Base-by-base conservation (phyloP, 2,888 invertebrate genomes). In the Cloeon dipterum region DNA sequence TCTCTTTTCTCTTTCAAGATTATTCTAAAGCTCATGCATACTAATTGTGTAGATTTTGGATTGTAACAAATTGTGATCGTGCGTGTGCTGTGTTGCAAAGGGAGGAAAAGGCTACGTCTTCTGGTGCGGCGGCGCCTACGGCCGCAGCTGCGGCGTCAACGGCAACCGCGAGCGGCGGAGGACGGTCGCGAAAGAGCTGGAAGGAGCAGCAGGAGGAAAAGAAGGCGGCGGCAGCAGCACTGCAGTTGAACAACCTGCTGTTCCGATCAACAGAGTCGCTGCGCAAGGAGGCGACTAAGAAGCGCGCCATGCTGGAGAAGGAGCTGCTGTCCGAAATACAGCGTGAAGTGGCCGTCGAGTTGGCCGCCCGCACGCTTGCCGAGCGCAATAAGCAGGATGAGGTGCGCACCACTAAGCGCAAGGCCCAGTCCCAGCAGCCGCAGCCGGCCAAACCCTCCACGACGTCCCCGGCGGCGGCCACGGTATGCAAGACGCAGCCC, bases 281-380 rank as follows among this genome's bases (percentile, higher is more conserved):
- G 34, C 89, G 89, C 56, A 89, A 85, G 51, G 89, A 89, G 49
- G 93, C 93, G 44, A 67, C 89, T 42, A 78, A 86, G 50, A 91
- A 91, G 52, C 65, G 93, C 45, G 81, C 81, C 2, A 59, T 85
- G 13, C 67, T 93, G 39, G 88, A 89, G 52, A 81, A 83, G 48
- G 85, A 85, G 53, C 63, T 93, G 40, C 82, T 85, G 49, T 74
- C 77, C 43, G 83, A 89, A 54, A 88, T 93, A 52, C 83, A 76
- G 74, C 73, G 73, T 51, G 82, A 83, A 54, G 63, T 83, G 14
- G 70, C 75, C 0, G 66, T 69, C 32, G 78, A 79, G 51, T 49
- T 77, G 45, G 74, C 76, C 3, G 62, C 70, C 17, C 63, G 74
- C 39, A 74, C 75, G 32, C 71, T 74, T 47, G 68, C 72, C 3